Conservation (phyloP, 2,113 vertebrate genomes). For the Rhodinocichla rosea region DNA sequence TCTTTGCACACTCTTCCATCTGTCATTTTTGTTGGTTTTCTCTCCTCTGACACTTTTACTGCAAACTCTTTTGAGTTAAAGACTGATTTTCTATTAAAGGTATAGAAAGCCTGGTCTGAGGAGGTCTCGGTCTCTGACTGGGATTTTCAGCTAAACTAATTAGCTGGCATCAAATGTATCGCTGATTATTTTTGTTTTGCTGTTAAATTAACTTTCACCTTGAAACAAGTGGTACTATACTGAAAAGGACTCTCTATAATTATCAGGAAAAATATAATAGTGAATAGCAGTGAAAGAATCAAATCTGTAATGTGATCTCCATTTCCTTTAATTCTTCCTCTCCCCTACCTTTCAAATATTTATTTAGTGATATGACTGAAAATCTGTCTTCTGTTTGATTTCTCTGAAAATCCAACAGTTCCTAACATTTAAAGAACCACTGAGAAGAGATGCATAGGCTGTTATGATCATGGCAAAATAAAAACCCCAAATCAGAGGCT, state of each 20-base stretch:
- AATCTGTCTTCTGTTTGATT: background rate
- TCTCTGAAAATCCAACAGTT: background rate
- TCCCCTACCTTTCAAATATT: background rate
- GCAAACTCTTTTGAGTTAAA: background rate
- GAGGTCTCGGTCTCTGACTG: background rate
- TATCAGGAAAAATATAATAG: background rate
- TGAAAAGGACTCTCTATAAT: background rate
- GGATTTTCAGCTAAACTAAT: background rate
- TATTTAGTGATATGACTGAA: background rate
- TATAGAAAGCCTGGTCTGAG: background rate
- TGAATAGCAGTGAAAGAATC: background rate
- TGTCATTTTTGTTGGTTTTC: background rate
- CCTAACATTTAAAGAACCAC: background rate
- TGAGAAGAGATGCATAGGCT: background rate
- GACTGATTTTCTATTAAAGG: background rate
- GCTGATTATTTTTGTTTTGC: background rate
- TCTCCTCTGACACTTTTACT: background rate
- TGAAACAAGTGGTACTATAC: background rate
- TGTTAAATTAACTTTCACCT: background rate
- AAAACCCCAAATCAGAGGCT: background rate
- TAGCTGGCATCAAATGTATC: background rate
- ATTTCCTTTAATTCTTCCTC: background rate
- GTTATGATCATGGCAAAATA: background rate
- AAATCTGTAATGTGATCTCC: background rate
- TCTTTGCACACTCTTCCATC: background rate